phyloP scores from a whole-genome alignment of 2,797 vertebrate species.

The Acanthiza pusilla region DNA sequence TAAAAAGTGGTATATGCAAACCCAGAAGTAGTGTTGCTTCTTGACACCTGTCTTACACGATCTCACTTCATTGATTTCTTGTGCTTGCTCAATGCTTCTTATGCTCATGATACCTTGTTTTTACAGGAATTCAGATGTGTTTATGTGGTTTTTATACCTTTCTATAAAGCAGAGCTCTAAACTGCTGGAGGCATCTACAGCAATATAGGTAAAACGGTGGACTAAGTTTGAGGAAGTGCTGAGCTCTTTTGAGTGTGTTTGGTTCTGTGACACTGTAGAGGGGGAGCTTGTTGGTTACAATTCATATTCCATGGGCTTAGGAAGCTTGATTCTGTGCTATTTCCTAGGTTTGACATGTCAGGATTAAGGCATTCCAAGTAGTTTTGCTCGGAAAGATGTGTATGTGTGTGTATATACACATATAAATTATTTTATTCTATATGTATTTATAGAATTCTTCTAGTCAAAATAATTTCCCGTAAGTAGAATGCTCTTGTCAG shows the following conservation, averaged over 20 bases:
- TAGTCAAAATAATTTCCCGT: neutral
- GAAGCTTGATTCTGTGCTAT: neutral
- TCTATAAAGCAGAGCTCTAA: neutral
- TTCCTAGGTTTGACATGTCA: neutral
- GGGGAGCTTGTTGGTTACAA: neutral
- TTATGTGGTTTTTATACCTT: neutral
- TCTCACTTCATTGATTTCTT: neutral
- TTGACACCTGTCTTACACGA: neutral
- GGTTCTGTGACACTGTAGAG: neutral
- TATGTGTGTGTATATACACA: rapidly evolving
- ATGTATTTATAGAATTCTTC: neutral
- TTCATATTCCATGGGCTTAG: neutral
- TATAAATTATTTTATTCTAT: neutral
- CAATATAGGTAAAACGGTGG: neutral
- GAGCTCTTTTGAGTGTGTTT: neutral
- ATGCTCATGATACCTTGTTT: neutral
- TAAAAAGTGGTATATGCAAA: neutral
- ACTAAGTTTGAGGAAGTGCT: neutral
- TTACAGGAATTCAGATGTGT: neutral
- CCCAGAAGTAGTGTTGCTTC: neutral
- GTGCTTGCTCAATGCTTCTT: neutral
- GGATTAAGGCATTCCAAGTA: neutral
- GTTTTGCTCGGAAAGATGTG: neutral
- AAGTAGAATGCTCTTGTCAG: neutral
- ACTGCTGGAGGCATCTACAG: neutral